A percentile compares a stretch with the other conserved stretches of the same genome.
Evolutionary conservation across 2,888 invertebrate genomes (phyloP).

Genomic region (Brachycybe producta): DNA sequence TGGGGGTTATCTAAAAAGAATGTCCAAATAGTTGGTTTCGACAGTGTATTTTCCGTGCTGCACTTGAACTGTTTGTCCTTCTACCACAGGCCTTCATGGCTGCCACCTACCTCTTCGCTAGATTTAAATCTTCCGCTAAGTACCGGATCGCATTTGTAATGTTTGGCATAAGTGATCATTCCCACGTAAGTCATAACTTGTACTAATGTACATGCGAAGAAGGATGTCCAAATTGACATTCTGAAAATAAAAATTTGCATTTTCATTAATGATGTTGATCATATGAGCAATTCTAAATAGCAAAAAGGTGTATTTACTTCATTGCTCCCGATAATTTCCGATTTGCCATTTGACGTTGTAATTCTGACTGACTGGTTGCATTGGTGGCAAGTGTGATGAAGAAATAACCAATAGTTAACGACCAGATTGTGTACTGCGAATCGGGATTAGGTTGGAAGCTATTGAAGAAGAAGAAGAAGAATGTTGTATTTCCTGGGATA

Average conservation of each 20-base stretch:
- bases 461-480: too few relatives aligned
- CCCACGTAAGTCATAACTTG: constrained; percentile 4
- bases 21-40: too few relatives aligned
- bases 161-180: constrained; percentile 7
- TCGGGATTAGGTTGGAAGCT: neutral
- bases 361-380: neutral
- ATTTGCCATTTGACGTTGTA: constrained; percentile 14
- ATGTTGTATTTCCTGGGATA: too few relatives aligned
- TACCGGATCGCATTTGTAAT: constrained; percentile 11
- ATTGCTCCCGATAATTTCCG: constrained; percentile 6
- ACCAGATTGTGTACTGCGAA: constrained; percentile 11
- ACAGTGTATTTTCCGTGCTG: too few relatives aligned
- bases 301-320: neutral
- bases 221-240: constrained; percentile 3
- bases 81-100: too few relatives aligned
- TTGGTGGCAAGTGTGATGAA: neutral
- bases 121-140: constrained; percentile 8
- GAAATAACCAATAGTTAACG: constrained; percentile 7
- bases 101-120: constrained; percentile 14
- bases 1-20: constrained; percentile 5
- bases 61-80: too few relatives aligned
- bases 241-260: too few relatives aligned
- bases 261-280: too few relatives aligned
- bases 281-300: too few relatives aligned
- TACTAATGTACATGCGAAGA: neutral